A percentile compares a stretch with the other conserved stretches of the same genome.
phyloP scores from a whole-genome alignment of 2,888 invertebrate genomes.

The Strigamia maritima region DNA sequence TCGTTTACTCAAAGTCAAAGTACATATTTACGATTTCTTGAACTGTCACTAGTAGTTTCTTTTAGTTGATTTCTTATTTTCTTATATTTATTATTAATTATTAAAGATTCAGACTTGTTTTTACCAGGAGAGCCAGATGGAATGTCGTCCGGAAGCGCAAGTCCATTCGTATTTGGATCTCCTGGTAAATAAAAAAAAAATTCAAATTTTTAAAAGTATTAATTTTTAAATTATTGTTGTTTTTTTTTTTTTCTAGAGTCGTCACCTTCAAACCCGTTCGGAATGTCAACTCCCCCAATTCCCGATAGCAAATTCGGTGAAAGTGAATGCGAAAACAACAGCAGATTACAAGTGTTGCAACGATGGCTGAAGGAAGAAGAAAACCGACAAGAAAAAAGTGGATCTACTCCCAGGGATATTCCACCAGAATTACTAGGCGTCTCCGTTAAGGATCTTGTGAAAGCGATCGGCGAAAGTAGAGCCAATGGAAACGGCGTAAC shows the following conservation, averaged over 20 bases:
- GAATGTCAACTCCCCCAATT: background rate
- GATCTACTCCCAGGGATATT: constrained; percentile 44
- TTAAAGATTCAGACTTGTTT: background rate
- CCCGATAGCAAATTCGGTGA: background rate
- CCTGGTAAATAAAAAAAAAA: constrained; percentile 37
- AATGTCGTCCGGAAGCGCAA: constrained; percentile 48
- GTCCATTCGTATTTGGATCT: constrained; percentile 55
- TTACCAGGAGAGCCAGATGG: constrained; percentile 40
- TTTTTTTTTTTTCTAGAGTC: background rate
- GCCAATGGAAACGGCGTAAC: constrained; percentile 76
- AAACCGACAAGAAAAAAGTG: constrained; percentile 36
- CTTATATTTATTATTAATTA: too few species aligned
- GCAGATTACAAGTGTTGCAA: constrained; percentile 43
- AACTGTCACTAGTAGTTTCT: background rate
- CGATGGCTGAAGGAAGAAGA: constrained; percentile 45
- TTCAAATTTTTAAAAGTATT: background rate
- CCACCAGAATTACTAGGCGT: constrained; percentile 62
- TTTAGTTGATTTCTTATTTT: too few species aligned
- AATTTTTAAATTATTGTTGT: constrained; percentile 13
- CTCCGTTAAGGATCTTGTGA: constrained; percentile 70
- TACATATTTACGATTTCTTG: constrained; percentile 21
- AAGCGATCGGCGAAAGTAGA: constrained; percentile 69
- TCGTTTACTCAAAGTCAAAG: constrained; percentile 43
- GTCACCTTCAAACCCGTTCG: constrained; percentile 8
- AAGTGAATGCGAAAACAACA: constrained; percentile 28